Conservation (phyloP, 2,797 vertebrate genomes). For the Aldrovandia affinis region DNA sequence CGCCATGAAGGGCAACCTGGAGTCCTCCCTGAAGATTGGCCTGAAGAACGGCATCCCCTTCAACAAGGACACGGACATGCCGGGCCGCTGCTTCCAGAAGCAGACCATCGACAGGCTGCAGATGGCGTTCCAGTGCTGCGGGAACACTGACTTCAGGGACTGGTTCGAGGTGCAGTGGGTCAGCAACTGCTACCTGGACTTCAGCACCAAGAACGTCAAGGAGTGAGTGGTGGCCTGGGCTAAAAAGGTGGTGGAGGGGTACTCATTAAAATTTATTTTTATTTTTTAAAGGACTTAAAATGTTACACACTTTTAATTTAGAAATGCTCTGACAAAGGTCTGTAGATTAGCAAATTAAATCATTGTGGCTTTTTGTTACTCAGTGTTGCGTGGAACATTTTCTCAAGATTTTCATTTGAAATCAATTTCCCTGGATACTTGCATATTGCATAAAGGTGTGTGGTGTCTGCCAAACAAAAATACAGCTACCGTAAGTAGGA, state of each 20-base stretch:
- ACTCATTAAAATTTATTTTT: not conserved
- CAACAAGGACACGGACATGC: conserved; percentile 89
- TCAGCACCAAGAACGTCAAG: conserved; percentile 82
- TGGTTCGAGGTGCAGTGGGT: conserved; percentile 92
- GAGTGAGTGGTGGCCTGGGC: conserved; percentile 71
- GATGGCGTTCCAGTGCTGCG: conserved; percentile 85
- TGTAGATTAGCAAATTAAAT: no score
- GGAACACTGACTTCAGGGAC: conserved; percentile 81
- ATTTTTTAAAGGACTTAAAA: no score
- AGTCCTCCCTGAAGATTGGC: conserved; percentile 76
- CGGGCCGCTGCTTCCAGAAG: conserved; percentile 84
- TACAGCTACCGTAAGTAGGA: no score
- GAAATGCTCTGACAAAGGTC: no score
- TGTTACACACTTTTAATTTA: no score
- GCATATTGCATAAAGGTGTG: no score
- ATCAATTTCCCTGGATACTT: no score
- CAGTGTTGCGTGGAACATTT: no score
- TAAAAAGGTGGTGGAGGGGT: not conserved
- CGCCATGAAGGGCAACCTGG: conserved; percentile 77
- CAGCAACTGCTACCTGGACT: conserved; percentile 88
- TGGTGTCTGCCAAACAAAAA: no score
- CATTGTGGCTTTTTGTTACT: no score
- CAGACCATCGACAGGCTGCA: conserved; percentile 84
- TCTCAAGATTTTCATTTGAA: no score
- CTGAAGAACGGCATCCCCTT: conserved; percentile 80